phyloP scores from a whole-genome alignment of 2,888 invertebrate species.

The Dione vanillae region DNA sequence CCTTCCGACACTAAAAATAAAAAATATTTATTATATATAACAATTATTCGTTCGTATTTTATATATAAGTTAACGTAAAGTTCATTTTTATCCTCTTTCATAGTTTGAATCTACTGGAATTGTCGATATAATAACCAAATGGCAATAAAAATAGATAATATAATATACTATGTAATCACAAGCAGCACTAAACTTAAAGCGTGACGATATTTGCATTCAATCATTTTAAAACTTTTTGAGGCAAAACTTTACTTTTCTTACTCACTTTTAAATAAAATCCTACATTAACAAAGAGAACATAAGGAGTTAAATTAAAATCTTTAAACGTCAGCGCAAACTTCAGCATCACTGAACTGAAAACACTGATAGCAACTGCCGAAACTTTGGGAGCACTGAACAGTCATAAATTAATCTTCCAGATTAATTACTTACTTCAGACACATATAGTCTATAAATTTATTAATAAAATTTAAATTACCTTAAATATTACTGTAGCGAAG shows the following conservation, averaged over 20 bases:
- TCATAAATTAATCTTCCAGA: conserved; percentile 39
- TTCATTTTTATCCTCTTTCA: too few relatives aligned
- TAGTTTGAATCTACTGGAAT: too few relatives aligned
- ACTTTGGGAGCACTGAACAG: conserved; percentile 21
- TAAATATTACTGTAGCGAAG: neutral
- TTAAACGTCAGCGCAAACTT: conserved; percentile 10
- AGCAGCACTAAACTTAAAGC: conserved; percentile 2
- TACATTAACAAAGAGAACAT: neutral
- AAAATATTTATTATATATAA: too few relatives aligned
- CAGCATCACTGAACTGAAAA: conserved; percentile 31
- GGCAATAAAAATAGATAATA: too few relatives aligned
- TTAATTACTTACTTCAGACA: conserved; percentile 49
- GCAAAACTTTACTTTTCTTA: too few relatives aligned
- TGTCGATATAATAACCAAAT: too few relatives aligned
- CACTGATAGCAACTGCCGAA: conserved; percentile 25
- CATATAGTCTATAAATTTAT: conserved; percentile 19
- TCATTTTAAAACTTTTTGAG: too few relatives aligned
- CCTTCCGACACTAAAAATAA: too few relatives aligned
- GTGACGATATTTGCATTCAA: conserved; percentile 25
- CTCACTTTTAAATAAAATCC: too few relatives aligned
- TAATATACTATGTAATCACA: too few relatives aligned
- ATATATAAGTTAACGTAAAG: too few relatives aligned
- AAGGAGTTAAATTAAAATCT: conserved; percentile 25
- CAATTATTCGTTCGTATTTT: too few relatives aligned
- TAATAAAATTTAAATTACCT: conserved; percentile 14